Percentiles rank a stretch among this genome's conserved stretches.
Evolutionary conservation across 2,113 vertebrate species (phyloP).

Genomic region (Brachirus orientalis): DNA sequence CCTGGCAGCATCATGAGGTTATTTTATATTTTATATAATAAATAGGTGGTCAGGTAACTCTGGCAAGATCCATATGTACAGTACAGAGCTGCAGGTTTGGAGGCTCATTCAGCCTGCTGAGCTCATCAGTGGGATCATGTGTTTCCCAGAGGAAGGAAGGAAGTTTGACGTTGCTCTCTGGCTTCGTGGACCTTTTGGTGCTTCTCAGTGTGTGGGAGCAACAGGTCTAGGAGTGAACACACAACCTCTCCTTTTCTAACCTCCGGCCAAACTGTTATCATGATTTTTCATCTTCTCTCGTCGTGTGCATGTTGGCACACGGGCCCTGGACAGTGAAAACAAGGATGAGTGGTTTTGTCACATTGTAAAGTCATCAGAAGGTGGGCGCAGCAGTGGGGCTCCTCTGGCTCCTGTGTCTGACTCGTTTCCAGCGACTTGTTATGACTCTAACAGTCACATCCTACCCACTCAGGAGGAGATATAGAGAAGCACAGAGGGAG

Average conservation of each 20-base stretch:
- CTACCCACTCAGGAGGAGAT: conserved; percentile 60
- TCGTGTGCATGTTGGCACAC: conserved; percentile 19
- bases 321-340: conserved; percentile 20
- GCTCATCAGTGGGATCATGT: conserved; percentile 68
- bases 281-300: background rate
- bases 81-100: background rate
- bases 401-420: conserved; percentile 61
- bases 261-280: conserved; percentile 13
- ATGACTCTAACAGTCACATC: conserved; percentile 78
- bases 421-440: conserved; percentile 70
- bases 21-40: no score
- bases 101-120: conserved; percentile 69
- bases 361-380: conserved; percentile 81
- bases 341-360: conserved; percentile 53
- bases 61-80: background rate
- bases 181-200: conserved; percentile 40
- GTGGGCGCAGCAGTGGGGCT: conserved; percentile 67
- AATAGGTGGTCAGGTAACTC: no score
- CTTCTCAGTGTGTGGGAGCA: conserved; percentile 24
- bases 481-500: conserved; percentile 20
- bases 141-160: conserved; percentile 77
- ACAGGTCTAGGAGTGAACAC: no score
- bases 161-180: conserved; percentile 51
- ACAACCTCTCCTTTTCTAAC: background rate
- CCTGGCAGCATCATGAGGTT: no score